Evolutionary conservation across 2,888 invertebrate species (phyloP), one percentile per base, ranked within the genome.

Genomic region (Pollenia amentaria): DNA sequence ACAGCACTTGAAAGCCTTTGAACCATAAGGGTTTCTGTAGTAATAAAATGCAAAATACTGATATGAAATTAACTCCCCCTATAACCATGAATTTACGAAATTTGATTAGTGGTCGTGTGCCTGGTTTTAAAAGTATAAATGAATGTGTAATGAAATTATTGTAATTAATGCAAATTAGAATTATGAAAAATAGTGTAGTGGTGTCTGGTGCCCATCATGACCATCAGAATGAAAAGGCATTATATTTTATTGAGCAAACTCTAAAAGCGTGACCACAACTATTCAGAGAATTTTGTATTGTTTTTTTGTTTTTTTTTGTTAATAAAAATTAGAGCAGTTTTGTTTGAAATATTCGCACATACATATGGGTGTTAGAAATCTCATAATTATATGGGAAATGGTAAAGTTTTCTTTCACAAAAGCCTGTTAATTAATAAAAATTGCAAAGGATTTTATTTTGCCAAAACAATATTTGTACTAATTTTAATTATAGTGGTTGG

Each of bases 111-210:
- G 78, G 67, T 81, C 85, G 85, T 85, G 85, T 73, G 81, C 40
- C 73, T 42, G 60, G 14, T 44, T 67, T 72, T 48, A 38, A 38
- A 29, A 79, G 21, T 44, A 12, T 11, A 0, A 21, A 42, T 4
- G 21, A 51, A 14, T 29, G 55, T 53, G 57, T 38, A 72, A 48
- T 51, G 7, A 67, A 85, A 85, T 81, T 85, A 78, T 85, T 82
- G 69, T 82, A 85, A 85, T 85, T 85, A 81, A 85, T 85, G 85
- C 73, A 85, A 85, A 85, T 85, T 85, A 73, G 44, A 53, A 44
- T 21, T 29, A 29, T 3, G 29, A 4, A n/a, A 18, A 62, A 73
- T n/a, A 60, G 65, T 73, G 55, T 75, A 62, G 53, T 67, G 84
- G 46, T 67, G 70, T 44, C 55, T 78, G 46, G 11, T 29, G 16